Evolutionary conservation across 2,113 vertebrate species (phyloP).

Genomic region (Nothoprocta pentlandii): DNA sequence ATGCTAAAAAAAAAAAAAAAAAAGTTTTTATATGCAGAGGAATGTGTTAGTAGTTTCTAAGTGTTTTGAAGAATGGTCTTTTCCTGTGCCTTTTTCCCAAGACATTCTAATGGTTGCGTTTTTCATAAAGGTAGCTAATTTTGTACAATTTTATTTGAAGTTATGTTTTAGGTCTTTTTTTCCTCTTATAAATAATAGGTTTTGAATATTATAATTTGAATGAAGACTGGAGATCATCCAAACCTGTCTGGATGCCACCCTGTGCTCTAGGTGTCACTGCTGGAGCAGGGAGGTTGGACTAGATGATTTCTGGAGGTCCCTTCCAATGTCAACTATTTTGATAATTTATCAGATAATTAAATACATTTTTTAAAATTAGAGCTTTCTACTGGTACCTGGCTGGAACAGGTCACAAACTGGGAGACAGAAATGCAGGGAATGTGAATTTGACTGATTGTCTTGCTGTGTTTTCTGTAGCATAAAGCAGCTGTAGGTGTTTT

Average conservation of each 20-base stretch:
- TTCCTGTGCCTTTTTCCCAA: background rate
- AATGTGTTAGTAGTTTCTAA: background rate
- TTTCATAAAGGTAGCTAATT: background rate
- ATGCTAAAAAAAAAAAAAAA: background rate
- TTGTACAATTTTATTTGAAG: background rate
- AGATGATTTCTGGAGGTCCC: too few relatives aligned
- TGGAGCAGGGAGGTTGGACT: too few relatives aligned
- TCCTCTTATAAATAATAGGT: too few relatives aligned
- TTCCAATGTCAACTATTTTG: too few relatives aligned
- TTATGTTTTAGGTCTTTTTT: background rate
- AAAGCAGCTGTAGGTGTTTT: background rate
- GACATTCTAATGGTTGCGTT: background rate
- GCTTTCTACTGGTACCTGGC: background rate
- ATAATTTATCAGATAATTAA: background rate
- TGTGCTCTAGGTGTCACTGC: too few relatives aligned
- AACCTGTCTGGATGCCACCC: too few relatives aligned
- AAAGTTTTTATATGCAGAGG: background rate
- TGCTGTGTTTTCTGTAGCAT: background rate
- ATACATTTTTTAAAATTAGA: background rate
- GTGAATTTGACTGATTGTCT: background rate
- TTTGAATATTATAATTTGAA: too few relatives aligned
- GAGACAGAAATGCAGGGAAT: background rate
- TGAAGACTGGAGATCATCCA: too few relatives aligned
- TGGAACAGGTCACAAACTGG: background rate
- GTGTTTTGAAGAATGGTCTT: fast-evolving